Percentiles rank a stretch among this genome's conserved stretches.
Conservation (phyloP, 2,797 vertebrate species). For the Acipenser oxyrinchus region DNA sequence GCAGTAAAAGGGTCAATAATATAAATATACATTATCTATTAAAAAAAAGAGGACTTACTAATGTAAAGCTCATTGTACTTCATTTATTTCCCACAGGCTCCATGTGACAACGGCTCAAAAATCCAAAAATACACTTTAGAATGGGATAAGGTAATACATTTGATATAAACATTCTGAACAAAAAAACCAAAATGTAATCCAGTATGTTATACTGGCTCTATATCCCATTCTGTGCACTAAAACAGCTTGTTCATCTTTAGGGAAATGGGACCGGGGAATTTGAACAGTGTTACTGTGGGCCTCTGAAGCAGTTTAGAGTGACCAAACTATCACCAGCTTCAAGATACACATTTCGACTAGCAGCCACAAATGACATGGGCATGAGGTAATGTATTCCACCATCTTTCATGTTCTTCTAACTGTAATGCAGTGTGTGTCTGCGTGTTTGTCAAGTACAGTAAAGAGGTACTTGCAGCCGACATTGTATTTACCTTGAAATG, state of each 20-base stretch:
- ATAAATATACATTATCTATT: too few relatives aligned
- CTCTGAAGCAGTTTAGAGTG: slow-evolving; percentile 87
- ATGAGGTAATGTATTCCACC: slow-evolving; percentile 61
- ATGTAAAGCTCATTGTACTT: too few relatives aligned
- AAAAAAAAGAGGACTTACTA: too few relatives aligned
- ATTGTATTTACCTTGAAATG: too few relatives aligned
- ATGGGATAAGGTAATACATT: slow-evolving; percentile 85
- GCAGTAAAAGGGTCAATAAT: too few relatives aligned
- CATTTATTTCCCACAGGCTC: slow-evolving; percentile 57
- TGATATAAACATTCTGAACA: slow-evolving; percentile 9
- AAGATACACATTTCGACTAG: slow-evolving; percentile 88
- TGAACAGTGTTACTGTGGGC: slow-evolving; percentile 86
- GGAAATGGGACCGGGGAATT: slow-evolving; percentile 79
- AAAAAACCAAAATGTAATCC: too few relatives aligned
- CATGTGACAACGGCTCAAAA: slow-evolving; percentile 94
- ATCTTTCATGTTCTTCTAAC: slow-evolving; percentile 18
- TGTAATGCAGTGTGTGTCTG: slow-evolving; percentile 14
- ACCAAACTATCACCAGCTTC: slow-evolving; percentile 89
- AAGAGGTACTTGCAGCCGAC: too few relatives aligned
- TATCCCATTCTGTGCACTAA: background rate
- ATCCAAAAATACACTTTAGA: slow-evolving; percentile 89
- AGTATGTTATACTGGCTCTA: too few relatives aligned
- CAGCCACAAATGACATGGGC: slow-evolving; percentile 93
- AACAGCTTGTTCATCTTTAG: slow-evolving; percentile 45
- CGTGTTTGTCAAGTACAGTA: background rate